A percentile compares a stretch with the other conserved stretches of the same genome.
Evolutionary conservation across 2,888 invertebrate genomes (phyloP).

Genomic region (Plagodis dolabraria): DNA sequence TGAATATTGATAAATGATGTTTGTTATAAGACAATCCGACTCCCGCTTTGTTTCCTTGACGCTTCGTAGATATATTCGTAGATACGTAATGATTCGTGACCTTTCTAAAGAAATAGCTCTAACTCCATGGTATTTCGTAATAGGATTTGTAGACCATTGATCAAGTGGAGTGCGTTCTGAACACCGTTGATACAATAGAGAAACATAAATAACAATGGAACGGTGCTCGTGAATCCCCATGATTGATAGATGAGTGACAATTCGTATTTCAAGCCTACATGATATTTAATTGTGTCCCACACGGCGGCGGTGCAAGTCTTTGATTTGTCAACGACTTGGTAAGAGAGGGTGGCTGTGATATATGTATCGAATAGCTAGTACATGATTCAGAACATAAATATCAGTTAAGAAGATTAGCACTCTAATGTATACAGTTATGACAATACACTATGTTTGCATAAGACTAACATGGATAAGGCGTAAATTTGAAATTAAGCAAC

Average conservation of each 20-base stretch:
- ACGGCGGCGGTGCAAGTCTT: constrained; percentile 14
- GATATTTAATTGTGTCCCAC: not conserved
- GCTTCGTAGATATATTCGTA: constrained; percentile 21
- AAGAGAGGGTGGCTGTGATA: constrained; percentile 1
- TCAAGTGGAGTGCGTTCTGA: constrained; percentile 28
- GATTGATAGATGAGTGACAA: constrained; percentile 30
- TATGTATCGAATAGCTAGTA: not conserved
- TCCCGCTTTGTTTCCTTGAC: constrained; percentile 34
- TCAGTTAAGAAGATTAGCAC: not conserved
- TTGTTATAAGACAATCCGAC: constrained; percentile 29
- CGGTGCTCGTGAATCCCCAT: constrained; percentile 16
- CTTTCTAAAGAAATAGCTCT: constrained; percentile 33
- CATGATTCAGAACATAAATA: not conserved
- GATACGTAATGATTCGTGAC: constrained; percentile 36
- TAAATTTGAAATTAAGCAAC: constrained; percentile 2
- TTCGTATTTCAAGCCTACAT: constrained; percentile 7
- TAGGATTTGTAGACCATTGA: constrained; percentile 31
- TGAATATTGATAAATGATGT: constrained; percentile 45
- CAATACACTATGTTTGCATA: constrained; percentile 5
- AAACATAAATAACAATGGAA: constrained; percentile 28
- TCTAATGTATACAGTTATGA: not conserved
- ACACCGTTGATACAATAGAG: constrained; percentile 33
- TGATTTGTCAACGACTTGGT: constrained; percentile 16
- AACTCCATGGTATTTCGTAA: constrained; percentile 32
- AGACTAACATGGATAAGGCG: constrained; percentile 14